Percentiles rank a stretch among this genome's conserved stretches.
Conservation (phyloP, 2,113 vertebrate species). For the Paramormyrops kingsleyae region DNA sequence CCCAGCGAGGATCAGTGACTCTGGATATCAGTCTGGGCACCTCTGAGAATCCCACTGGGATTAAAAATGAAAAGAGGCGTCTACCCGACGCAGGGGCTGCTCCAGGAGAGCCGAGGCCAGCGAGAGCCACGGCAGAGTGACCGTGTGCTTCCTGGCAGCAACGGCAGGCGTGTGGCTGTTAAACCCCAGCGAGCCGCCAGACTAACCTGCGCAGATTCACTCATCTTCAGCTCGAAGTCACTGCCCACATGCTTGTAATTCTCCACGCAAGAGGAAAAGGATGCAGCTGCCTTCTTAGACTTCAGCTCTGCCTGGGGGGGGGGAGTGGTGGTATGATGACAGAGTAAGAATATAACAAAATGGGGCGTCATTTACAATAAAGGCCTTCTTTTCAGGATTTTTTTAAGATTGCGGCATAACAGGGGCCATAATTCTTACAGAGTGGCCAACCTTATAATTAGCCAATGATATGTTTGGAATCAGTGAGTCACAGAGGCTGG, state of each 20-base stretch:
- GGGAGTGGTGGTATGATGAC: no score
- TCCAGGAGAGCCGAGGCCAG: background rate
- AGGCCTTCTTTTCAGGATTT: background rate
- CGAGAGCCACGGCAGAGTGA: background rate
- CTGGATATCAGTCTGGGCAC: background rate
- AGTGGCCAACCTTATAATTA: background rate
- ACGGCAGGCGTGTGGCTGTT: background rate
- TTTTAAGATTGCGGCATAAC: background rate
- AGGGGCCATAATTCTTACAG: background rate
- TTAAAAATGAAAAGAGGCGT: background rate
- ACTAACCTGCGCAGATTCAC: constrained; percentile 79
- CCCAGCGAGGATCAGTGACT: background rate
- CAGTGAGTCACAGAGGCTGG: background rate
- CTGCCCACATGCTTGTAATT: constrained; percentile 80
- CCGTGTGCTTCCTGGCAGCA: background rate
- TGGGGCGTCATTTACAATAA: background rate
- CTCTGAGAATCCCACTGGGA: background rate
- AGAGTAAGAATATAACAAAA: background rate
- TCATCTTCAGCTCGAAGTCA: constrained; percentile 91
- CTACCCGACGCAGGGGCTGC: no score
- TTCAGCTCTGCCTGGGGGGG: constrained; percentile 79
- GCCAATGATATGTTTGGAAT: background rate
- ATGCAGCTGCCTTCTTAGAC: constrained; percentile 79
- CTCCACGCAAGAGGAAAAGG: constrained; percentile 71
- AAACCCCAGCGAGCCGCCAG: background rate